Percentiles rank a stretch among this genome's conserved stretches.
Conservation (phyloP, 30 jellyfish, hydroid and myxozoan genomes). For the Thelohanellus kitauei region DNA sequence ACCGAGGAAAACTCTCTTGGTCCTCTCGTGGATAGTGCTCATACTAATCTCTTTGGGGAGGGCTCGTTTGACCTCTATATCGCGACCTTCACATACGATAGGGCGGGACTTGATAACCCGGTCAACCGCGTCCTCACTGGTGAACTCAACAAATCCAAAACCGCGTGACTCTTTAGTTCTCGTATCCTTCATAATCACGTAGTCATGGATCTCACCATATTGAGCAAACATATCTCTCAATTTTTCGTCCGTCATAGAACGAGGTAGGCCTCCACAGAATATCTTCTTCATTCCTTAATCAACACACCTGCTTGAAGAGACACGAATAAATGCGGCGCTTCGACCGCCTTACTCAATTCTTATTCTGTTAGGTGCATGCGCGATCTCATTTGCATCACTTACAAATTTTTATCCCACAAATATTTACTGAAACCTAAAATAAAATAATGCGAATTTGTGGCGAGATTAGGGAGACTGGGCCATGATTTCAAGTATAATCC, state of each 20-base stretch:
- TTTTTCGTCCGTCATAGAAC: constrained; percentile 28
- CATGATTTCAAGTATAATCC: no score
- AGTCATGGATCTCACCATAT: constrained; percentile 29
- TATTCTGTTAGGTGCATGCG: no score
- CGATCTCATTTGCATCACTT: no score
- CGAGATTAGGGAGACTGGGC: no score
- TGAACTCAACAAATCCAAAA: constrained; percentile 57
- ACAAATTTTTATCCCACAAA: no score
- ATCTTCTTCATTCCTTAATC: constrained; percentile 35
- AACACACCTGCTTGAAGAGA: no score
- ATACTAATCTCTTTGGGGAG: constrained; percentile 45
- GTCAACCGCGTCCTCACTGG: constrained; percentile 20
- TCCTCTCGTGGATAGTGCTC: constrained; percentile 27
- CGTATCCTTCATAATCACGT: constrained; percentile 30
- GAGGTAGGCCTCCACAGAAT: constrained; percentile 40
- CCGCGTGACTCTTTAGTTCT: constrained; percentile 26
- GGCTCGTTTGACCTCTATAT: constrained; percentile 51
- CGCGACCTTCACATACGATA: constrained; percentile 22
- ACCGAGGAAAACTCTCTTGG: constrained; percentile 41
- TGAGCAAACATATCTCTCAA: constrained; percentile 23
- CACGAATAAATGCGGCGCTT: no score
- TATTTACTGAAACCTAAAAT: no score
- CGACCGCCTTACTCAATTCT: no score
- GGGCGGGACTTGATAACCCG: constrained; percentile 30
- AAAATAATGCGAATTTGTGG: no score